phyloP scores from a whole-genome alignment of 2,888 invertebrate genomes.

The Limnephilus auricula region DNA sequence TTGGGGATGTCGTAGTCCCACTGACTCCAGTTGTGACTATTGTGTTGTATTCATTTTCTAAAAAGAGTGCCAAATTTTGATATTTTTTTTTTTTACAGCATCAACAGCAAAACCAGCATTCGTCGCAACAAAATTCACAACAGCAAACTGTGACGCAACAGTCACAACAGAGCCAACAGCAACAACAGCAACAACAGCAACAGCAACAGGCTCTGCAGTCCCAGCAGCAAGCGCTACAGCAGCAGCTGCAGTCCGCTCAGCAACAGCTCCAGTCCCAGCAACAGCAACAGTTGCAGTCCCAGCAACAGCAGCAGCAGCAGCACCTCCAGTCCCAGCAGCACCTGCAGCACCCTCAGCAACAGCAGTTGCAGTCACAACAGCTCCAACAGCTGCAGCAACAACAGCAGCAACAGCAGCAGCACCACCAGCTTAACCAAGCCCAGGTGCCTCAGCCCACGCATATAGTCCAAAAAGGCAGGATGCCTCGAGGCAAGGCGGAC shows the following conservation, averaged over 20 bases:
- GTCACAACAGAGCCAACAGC: conserved; percentile 73
- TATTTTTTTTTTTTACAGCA: conserved; percentile 59
- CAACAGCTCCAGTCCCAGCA: conserved; percentile 72
- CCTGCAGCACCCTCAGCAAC: conserved; percentile 71
- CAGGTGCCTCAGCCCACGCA: conserved; percentile 66
- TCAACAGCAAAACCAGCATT: conserved; percentile 70
- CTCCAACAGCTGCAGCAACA: conserved; percentile 72
- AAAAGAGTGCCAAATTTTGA: background rate
- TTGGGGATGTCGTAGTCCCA: background rate
- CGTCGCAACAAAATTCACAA: conserved; percentile 66
- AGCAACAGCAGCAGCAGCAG: conserved; percentile 70
- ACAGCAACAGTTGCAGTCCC: conserved; percentile 73
- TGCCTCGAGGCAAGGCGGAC: conserved; percentile 86
- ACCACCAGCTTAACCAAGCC: conserved; percentile 71
- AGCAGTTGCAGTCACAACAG: conserved; percentile 71
- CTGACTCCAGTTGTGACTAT: background rate
- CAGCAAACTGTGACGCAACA: conserved; percentile 61
- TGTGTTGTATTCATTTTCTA: background rate
- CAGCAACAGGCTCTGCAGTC: conserved; percentile 69
- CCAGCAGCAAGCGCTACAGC: conserved; percentile 72
- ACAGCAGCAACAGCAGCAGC: conserved; percentile 70
- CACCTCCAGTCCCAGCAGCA: conserved; percentile 73
- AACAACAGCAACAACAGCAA: conserved; percentile 67
- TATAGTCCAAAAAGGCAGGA: conserved; percentile 79
- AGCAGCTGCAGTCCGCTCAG: conserved; percentile 74